Base-by-base conservation (phyloP, 2,797 vertebrate genomes). In the Hoplostethus atlanticus region DNA sequence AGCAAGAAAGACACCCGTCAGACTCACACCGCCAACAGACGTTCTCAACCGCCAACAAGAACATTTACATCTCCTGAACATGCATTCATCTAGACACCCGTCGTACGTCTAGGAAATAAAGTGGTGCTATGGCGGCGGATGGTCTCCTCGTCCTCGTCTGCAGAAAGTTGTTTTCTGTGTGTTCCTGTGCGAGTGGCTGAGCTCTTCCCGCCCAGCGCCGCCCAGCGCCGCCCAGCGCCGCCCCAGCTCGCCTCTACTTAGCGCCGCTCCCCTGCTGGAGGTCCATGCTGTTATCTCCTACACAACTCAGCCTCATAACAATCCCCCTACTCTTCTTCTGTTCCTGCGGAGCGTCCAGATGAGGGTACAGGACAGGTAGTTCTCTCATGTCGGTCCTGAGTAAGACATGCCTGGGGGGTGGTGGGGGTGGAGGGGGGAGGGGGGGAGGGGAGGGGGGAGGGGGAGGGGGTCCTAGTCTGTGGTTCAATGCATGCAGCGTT, bases 311-410 rank as follows among this genome's bases (percentile, higher is more conserved):
- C 28, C 64, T 46, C 47, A 30, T 36, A 21, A 48, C 21, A 31
- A 30, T 1, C 30, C 48, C 34, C 28, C 60, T 47, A 5, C 47
- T 76, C 38, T 60, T 54, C 55, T 54, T 68, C 76, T 64, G 9
- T 77, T 82, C 69, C 70, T 77, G 66, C 63, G 48, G 57, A 69
- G 51, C 34, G 64, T 89, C 83, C 84, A 80, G 55, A 70, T 16
- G 10, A 58, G 65, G 72, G 76, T 36, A 47, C 67, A 68, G 87
- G 78, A 89, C 86, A 72, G 71, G 79, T 77, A 79, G 84, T 88
- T 86, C 82, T 86, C 57, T 71, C 68, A 6, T 72, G 61, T 44
- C 4, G 11, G 42, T 76, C 56, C 59, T 9, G 11, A 76, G 51
- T 21, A 72, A 69, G 71, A 61, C 73, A 74, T 76, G 73, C 25